Base-by-base conservation (phyloP, 2,797 vertebrate genomes). In the Myotis findleyi region DNA sequence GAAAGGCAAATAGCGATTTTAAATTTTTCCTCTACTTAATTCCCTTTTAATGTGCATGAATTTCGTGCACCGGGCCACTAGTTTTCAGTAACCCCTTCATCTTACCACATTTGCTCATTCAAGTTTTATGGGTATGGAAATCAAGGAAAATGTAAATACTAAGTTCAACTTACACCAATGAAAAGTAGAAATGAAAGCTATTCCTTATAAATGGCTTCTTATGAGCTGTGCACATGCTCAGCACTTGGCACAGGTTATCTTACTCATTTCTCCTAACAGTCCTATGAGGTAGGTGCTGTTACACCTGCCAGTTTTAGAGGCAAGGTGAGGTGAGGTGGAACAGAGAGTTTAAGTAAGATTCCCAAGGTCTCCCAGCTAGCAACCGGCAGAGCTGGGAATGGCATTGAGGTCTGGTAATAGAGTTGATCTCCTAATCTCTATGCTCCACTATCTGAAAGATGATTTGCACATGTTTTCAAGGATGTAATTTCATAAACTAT, bases 41-140 rank as follows among this genome's bases (percentile, higher is more conserved):
- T 59, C 27, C 57, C 25, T 59, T 27, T 59, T 25, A 59, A 59
- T 59, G 57, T 59, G 57, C 25, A 27, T 6, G 21, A 59, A 59
- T 59, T 47, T 12, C 11, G 13, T 59, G 57, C 57, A 59, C 57
- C 0, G 0, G 11, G 25, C 25, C 57, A 59, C 57, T 59, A 59
- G 27, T 59, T 62, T 68, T 76, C 12, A 81, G 20, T 44, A 51
- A 80, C 72, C 30, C 38, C 62, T 81, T 21, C 36, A 44, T 62
- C 71, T 93, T 79, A 62, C 9, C 44, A 69, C 7, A 21, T 33
- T 53, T 79, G 23, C 68, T 38, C 9, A 25, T 82, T 85, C 59
- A 55, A 17, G 81, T 47, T 87, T 93, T 90, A 92, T 3, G 49
- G 64, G 30, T 8, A 41, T 36, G 25, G 95, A 89, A 92, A 86